Base-by-base conservation (phyloP, 2,797 vertebrate genomes). In the Natrix natrix region DNA sequence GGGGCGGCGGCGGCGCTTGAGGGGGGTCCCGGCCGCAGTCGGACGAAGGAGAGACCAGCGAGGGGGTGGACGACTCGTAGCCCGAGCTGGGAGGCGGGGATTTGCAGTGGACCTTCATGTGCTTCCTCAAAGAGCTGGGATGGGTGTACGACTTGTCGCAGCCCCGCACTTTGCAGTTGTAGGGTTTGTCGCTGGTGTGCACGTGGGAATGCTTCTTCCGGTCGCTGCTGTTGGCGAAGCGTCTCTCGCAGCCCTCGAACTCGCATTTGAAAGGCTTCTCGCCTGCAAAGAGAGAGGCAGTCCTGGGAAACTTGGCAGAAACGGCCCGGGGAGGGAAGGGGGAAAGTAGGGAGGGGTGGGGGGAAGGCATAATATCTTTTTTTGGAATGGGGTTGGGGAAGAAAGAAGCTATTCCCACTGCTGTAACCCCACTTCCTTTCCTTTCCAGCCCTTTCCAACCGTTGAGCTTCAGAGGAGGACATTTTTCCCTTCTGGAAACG, bases 131-230 rank as follows among this genome's bases (percentile, higher is more conserved):
- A 91, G 99, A 99, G 97, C 99, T 99, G 94, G 99, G 99, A 97
- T 99, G 99, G 57, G 99, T 99, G 98, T 99, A 99, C 93, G 99
- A 99, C 97, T 99, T 99, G 97, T 99, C 99, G 96, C 99, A 99
- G 97, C 99, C 99, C 97, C 99, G 98, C 97, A 99, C 99, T 98
- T 99, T 99, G 98, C 99, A 99, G 98, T 99, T 99, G 97, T 99
- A 99, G n/a, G 99, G 99, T 96, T 99, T 99, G 97, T 99, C 99
- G 97, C 99, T 99, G 95, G 99, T 99, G 98, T 99, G 99, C 96
- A 99, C 99, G 97, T 99, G 99, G 17, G 99, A 99, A 96, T 99
- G 99, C 97, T 99, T 99, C 97, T 99, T 99, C 97, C 99, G 98
- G 98, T 99, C 99, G 95, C 99, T 99, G 98, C 99, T 99, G 98